These are phyloP conservation scores for Marronus borbonicus DNA, from an alignment of 2,888 invertebrate species.

Conservation along the genomic window DNA sequence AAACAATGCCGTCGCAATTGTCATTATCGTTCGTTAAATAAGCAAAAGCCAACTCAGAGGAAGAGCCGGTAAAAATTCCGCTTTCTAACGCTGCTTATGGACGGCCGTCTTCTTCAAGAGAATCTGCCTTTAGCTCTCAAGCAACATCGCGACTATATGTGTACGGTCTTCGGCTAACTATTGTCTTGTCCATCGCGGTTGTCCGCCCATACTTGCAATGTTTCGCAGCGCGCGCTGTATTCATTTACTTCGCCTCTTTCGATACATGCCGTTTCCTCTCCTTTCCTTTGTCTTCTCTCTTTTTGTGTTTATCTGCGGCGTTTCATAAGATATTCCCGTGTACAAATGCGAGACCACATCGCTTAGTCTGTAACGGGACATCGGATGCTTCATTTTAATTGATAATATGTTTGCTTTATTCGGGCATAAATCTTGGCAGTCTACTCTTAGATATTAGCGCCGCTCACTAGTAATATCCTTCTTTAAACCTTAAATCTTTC, in stretches of 20 bases:
- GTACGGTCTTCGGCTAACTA: slow-evolving; percentile 60
- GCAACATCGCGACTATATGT: slow-evolving; percentile 54
- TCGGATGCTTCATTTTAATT: slow-evolving; percentile 57
- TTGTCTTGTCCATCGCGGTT: slow-evolving; percentile 61
- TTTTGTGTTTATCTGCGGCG: too few species aligned
- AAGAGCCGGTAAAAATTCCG: neutral
- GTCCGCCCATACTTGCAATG: slow-evolving; percentile 62
- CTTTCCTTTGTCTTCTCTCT: neutral
- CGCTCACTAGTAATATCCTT: too few species aligned
- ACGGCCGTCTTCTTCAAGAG: neutral
- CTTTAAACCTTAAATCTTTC: too few species aligned
- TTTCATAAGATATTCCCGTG: neutral
- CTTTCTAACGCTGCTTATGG: slow-evolving; percentile 6
- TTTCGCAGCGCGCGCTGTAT: slow-evolving; percentile 54
- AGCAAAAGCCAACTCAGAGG: too few species aligned
- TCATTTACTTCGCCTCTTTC: slow-evolving; percentile 59
- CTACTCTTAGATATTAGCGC: slow-evolving; percentile 50
- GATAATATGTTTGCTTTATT: slow-evolving; percentile 54
- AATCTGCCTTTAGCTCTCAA: slow-evolving; percentile 14
- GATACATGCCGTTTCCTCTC: slow-evolving; percentile 38
- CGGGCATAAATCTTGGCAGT: slow-evolving; percentile 50
- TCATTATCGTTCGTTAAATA: too few species aligned
- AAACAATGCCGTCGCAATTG: too few species aligned
- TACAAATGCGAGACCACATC: slow-evolving; percentile 57
- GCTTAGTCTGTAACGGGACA: slow-evolving; percentile 56